Evolutionary conservation across 2,797 vertebrate species (phyloP).

Genomic region (Anabacerthia variegaticeps): DNA sequence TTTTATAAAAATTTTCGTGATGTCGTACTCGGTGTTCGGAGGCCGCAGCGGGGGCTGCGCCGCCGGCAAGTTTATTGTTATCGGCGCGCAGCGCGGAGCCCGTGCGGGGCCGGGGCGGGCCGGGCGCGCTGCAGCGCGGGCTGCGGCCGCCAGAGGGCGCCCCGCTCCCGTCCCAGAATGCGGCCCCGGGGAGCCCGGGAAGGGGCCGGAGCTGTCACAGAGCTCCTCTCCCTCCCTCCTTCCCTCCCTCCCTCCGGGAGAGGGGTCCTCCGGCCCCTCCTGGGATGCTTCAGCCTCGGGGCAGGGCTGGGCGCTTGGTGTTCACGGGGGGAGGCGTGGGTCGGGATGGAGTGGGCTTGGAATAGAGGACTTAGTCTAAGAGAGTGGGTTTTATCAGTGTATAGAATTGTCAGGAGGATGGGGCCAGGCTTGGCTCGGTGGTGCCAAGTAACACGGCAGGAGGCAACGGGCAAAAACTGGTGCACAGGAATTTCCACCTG

Average conservation of each 20-base stretch:
- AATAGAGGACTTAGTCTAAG: accelerated
- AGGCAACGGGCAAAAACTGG: neutral
- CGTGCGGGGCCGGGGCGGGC: neutral
- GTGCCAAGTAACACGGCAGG: neutral
- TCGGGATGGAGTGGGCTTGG: neutral
- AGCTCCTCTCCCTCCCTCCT: neutral
- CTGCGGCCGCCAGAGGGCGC: slow-evolving; percentile 40
- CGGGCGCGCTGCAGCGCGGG: neutral
- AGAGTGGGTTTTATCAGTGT: neutral
- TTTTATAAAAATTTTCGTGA: too few species aligned
- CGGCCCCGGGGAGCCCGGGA: too few species aligned
- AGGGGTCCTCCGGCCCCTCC: too few species aligned
- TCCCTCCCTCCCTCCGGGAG: neutral
- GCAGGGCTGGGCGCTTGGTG: neutral
- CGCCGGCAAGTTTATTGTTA: neutral
- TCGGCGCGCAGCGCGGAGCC: neutral
- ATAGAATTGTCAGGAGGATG: neutral
- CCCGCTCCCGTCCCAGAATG: neutral
- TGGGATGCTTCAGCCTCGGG: accelerated
- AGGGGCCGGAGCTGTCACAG: neutral
- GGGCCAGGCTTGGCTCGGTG: neutral
- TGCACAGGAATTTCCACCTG: neutral
- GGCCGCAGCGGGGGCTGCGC: too few species aligned
- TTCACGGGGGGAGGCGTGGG: accelerated
- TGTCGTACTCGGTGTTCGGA: too few species aligned